Evolutionary conservation across 2,797 vertebrate species (phyloP), one percentile per base, ranked within the genome.

Genomic region (Malurus splendens): DNA sequence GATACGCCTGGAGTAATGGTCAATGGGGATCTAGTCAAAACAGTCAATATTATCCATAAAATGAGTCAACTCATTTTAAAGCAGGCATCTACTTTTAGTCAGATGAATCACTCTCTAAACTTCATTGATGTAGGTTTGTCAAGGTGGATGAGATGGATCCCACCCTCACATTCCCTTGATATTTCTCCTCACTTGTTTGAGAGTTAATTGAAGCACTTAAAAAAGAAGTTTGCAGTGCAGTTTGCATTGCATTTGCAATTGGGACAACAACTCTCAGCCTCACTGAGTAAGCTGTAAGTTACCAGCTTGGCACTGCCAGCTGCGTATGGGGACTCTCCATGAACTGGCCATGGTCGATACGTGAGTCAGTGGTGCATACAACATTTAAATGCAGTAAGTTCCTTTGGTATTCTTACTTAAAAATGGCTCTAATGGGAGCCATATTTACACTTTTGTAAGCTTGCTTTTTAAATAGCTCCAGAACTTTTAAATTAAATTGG

Each of bases 31-130:
- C 61, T 86, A 79, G 87, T 91, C 77, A 89, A 89, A 92, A 89
- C 32, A 62, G 64, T 88, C 92, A 82, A 91, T 94, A 71, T 90
- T 88, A 80, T 87, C 89, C 89, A 88, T 87, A 89, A 90, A 83
- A 33, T 64, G 56, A 94, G 77, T 92, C 60, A 90, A 93, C 74
- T 91, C 3, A 56, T 92, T 89, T 90, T 90, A 79, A 89, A 92
- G 55, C 77, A 50, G 60, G 19, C 80, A 86, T 73, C 92, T 90
- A 54, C 82, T 81, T 89, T 87, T 87, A 59, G 87, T 90, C 87
- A 87, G 60, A 92, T 90, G 64, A 73, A 82, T 89, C 74, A 75
- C 74, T 79, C 71, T 79, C 38, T 76, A 38, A 71, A 79, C 56
- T 87, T 67, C 39, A 86, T 66, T 73, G 92, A 86, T 76, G 60